Base-by-base conservation (phyloP, 2,888 invertebrate species). In the Folsomia candida region DNA sequence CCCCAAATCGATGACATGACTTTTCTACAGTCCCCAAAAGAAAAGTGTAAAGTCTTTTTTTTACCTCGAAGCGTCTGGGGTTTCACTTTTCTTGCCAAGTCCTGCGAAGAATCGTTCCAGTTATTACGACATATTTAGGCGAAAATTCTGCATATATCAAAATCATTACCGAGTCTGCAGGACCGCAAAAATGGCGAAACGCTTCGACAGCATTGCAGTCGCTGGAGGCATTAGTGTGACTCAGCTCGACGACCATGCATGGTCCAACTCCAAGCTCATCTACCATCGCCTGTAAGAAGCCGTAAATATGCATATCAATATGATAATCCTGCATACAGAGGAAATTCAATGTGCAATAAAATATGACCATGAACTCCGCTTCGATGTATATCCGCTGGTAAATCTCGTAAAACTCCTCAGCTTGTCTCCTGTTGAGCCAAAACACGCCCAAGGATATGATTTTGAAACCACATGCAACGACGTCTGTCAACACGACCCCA, bases 371-470 rank as follows among this genome's bases (percentile, higher is more conserved):
- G 61, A 69, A 76, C 51, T 76, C 76, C 4, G 69, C 69, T 59
- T 73, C 72, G 0, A 66, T 67, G 25, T 70, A 72, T 25, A 76
- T 67, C 0, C 70, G 65, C 58, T 72, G 64, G 83, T 97, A 97
- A 2, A 96, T 90, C 84, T 95, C 95, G 81, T 91, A 89, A 84
- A 96, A 96, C 82, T 96, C 94, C 80, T 92, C 92, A 3, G 93
- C 92, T 82, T 94, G 92, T 0, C 89, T 87, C 74, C 89, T 89
- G 79, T 91, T 92, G 79, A 96, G 85, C 74, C 89, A 86, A 78
- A 90, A 88, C 87, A 92, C 90, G 82, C 91, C 89, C 71, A 95
- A 85, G 0, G 91, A 93, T 0, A 90, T 89, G 58, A 96, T 88
- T 64, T 87, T 85, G 81, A 91, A 96, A 0, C 90, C 90, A 68